phyloP scores from a whole-genome alignment of 2,797 vertebrate genomes.

The Rhynchonycteris naso region DNA sequence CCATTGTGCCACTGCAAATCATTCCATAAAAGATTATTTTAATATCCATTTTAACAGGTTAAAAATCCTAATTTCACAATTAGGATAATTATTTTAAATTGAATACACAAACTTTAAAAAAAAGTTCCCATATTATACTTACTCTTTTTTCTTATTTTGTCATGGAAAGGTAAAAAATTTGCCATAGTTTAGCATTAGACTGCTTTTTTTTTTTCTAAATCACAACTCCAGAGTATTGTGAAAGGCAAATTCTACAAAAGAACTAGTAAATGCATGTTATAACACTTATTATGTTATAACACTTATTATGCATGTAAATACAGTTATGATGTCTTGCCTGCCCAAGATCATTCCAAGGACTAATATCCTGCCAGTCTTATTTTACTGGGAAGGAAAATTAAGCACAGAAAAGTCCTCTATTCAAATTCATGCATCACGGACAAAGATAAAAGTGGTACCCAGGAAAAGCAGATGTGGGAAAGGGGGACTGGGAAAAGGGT shows the following conservation, averaged over 20 bases:
- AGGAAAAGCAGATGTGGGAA: too few relatives aligned
- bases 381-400: conserved; percentile 16
- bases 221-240: background rate
- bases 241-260: background rate
- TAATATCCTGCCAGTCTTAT: background rate
- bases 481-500: too few relatives aligned
- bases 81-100: conserved; percentile 10
- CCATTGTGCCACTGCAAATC: too few relatives aligned
- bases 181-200: background rate
- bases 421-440: background rate
- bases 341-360: background rate
- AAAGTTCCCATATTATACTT: background rate
- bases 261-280: background rate
- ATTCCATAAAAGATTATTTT: background rate
- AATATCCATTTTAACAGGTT: background rate
- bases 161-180: background rate
- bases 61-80: conserved; percentile 16
- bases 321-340: background rate
- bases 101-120: background rate
- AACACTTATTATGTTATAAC: background rate
- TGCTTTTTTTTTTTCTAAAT: background rate
- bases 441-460: too few relatives aligned
- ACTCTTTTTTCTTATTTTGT: conserved; percentile 23
- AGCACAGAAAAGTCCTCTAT: background rate
- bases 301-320: background rate